Base-by-base conservation (phyloP, 1,140 invertebrate species). In the Pygmarrhopalites habei region DNA sequence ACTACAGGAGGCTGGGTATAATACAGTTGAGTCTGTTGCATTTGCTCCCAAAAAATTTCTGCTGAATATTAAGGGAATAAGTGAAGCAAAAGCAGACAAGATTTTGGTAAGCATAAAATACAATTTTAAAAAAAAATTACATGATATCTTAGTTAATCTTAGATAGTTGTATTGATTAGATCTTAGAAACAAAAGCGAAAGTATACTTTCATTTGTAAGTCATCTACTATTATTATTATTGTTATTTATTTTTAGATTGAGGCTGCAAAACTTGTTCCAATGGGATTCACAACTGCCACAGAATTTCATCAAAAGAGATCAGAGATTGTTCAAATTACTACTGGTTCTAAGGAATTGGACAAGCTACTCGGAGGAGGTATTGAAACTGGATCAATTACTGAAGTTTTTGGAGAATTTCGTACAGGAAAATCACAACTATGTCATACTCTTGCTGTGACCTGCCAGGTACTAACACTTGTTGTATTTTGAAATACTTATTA, bases 321-420 rank as follows among this genome's bases (percentile, higher is more conserved):
- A 23, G 89, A 93, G 75, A 87, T 95, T 28, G 89, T 96, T 47
- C 86, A 87, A 72, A 75, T 96, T 14, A 92, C 91, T 19, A 95
- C 92, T 19, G 93, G 94, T 1, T 98, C 94, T 1, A 90, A 89
- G 66, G 95, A 98, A 76, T 77, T 99, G 49, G 94, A 99, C 74
- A 85, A 92, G 72, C 77, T 98, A 21, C 78, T 98, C 17, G 87
- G 87, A n/a, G 95, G 96, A 59, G 96, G 96, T 10, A 91, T 99
- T 72, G 96, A 99, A 77, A 99, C 96, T 15, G 95, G 96, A 0
- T 95, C 93, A 1, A 98, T 99, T n/a, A 99, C 96, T 2, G 97
- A 99, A 80, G 86, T 99, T 69, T 99, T 99, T 81, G 96, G 97
- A 0, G 97, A 99, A 78, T 99, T 99, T 75, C 79, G 96, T 66